Evolutionary conservation across 2,797 vertebrate species (phyloP).

Genomic region (Anas flavirostris): DNA sequence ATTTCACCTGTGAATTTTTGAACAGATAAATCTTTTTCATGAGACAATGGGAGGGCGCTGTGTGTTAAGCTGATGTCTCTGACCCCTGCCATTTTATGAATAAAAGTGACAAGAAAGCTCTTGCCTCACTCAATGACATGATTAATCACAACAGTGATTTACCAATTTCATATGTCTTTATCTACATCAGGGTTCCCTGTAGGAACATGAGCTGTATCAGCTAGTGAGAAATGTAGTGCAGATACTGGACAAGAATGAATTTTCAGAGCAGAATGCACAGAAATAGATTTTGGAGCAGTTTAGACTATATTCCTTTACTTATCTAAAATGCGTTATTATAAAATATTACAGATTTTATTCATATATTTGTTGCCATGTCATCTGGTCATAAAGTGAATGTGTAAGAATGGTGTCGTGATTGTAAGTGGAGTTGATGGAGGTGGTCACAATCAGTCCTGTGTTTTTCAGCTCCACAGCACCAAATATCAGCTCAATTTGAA

Average conservation of each 20-base stretch:
- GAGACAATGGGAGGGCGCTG: fast-evolving
- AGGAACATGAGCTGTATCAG: background rate
- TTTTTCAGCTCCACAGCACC: background rate
- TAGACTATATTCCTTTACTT: background rate
- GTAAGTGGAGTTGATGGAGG: background rate
- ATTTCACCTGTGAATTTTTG: background rate
- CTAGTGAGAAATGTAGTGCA: background rate
- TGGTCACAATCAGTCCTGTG: background rate
- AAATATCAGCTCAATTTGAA: background rate
- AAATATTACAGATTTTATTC: background rate
- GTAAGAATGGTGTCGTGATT: background rate
- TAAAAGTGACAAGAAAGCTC: slow-evolving; percentile 27
- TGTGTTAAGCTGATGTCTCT: background rate
- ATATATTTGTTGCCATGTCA: background rate
- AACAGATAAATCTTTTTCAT: background rate
- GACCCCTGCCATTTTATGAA: background rate
- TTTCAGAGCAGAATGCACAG: background rate
- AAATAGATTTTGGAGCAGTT: background rate
- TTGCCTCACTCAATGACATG: slow-evolving; percentile 8
- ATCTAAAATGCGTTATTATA: background rate
- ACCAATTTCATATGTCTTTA: slow-evolving; percentile 13
- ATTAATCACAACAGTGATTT: slow-evolving; percentile 33
- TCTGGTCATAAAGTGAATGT: background rate
- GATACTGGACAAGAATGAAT: background rate
- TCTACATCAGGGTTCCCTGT: background rate